Conservation (phyloP, 1,140 invertebrate genomes). For the Bombyx mandarina region DNA sequence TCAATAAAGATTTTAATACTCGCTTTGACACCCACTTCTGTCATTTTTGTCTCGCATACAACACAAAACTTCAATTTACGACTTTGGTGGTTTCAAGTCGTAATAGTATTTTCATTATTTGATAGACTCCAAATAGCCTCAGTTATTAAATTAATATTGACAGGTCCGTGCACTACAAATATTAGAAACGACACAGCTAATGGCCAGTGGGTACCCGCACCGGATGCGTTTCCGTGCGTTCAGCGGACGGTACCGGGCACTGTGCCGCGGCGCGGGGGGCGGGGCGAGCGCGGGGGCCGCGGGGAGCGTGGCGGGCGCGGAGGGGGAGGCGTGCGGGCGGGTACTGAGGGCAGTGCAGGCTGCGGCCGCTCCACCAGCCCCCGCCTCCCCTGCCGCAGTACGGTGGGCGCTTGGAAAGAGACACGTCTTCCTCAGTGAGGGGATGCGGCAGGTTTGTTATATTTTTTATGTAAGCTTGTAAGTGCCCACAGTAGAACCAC, state of each 20-base stretch:
- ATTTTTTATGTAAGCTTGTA: neutral
- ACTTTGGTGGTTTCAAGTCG: no score
- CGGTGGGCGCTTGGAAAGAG: conserved; percentile 93
- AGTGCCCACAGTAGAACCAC: neutral
- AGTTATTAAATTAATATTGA: no score
- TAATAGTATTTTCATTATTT: no score
- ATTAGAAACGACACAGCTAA: conserved; percentile 94
- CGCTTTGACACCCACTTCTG: no score
- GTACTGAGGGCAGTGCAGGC: conserved; percentile 88
- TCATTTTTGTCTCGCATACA: no score
- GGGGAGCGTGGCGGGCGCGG: conserved; percentile 74
- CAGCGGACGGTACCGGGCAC: conserved; percentile 85
- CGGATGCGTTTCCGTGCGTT: conserved; percentile 97
- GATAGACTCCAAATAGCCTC: no score
- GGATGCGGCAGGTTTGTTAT: conserved; percentile 82
- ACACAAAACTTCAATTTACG: no score
- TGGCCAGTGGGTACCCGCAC: conserved; percentile 94
- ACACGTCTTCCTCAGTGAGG: conserved; percentile 95
- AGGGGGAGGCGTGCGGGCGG: conserved; percentile 55
- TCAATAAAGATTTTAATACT: no score
- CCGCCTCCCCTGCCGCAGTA: conserved; percentile 74
- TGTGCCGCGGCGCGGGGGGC: conserved; percentile 83
- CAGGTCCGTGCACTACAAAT: conserved; percentile 93
- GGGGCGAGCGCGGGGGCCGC: conserved; percentile 81
- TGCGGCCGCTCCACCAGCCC: conserved; percentile 42